These are phyloP conservation scores for Hydropsyche tenuis DNA, from an alignment of 1,140 invertebrate species.

Conservation along the genomic window DNA sequence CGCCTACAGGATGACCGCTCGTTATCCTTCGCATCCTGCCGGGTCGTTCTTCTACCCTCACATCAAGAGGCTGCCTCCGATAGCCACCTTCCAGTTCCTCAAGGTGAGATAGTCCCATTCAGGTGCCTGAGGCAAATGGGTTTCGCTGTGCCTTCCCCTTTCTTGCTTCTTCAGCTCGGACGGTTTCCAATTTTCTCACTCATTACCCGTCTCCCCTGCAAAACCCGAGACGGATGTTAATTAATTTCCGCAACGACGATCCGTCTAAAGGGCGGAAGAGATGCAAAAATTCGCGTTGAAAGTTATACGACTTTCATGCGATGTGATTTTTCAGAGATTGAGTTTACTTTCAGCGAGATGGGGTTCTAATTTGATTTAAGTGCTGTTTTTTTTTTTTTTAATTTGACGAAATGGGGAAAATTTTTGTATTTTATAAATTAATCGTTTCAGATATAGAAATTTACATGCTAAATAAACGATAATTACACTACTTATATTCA, in stretches of 20 bases:
- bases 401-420: too few species aligned
- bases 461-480: too few species aligned
- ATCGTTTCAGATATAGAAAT: too few species aligned
- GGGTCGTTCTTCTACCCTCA: slow-evolving; percentile 95
- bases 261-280: background rate
- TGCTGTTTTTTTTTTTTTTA: too few species aligned
- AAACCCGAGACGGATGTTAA: background rate
- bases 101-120: slow-evolving; percentile 67
- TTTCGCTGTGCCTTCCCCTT: background rate
- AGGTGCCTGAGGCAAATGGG: background rate
- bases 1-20: slow-evolving; percentile 88
- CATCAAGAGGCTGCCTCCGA: slow-evolving; percentile 83
- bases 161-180: background rate
- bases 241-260: slow-evolving; percentile 12
- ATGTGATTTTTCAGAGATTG: too few species aligned
- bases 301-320: too few species aligned
- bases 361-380: too few species aligned
- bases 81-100: slow-evolving; percentile 89
- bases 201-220: slow-evolving; percentile 2
- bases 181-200: slow-evolving; percentile 14
- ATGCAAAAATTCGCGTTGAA: too few species aligned
- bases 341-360: too few species aligned
- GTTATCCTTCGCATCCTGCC: slow-evolving; percentile 88
- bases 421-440: too few species aligned
- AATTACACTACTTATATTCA: too few species aligned